These are phyloP conservation scores for Ageneiosus marmoratus DNA, from an alignment of 2,113 vertebrate genomes.

Conservation along the genomic window DNA sequence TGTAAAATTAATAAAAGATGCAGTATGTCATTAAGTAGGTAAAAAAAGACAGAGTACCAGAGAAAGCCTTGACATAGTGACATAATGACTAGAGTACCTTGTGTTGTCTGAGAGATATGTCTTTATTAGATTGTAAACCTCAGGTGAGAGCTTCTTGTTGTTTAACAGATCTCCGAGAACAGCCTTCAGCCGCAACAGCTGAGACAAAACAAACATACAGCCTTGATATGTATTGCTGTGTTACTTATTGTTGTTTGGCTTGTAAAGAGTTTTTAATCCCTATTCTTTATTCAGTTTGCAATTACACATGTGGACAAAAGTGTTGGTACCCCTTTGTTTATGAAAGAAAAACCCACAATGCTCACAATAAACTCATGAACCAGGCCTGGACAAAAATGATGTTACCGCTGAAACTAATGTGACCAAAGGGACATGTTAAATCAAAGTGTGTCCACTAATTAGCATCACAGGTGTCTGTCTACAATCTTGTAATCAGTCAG, in stretches of 20 bases:
- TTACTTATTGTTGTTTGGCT: not conserved
- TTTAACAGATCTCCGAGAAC: slow-evolving; percentile 59
- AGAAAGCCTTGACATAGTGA: not conserved
- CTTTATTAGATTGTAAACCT: slow-evolving; percentile 48
- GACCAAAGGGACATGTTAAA: no score
- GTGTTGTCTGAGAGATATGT: slow-evolving; percentile 38
- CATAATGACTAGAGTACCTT: slow-evolving; percentile 44
- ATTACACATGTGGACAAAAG: no score
- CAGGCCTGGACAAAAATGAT: no score
- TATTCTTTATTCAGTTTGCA: not conserved
- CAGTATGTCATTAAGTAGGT: not conserved
- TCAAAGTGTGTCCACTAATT: no score
- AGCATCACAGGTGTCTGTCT: no score
- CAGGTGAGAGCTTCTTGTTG: slow-evolving; percentile 50
- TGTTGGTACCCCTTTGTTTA: no score
- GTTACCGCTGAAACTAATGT: no score
- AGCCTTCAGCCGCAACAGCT: slow-evolving; percentile 66
- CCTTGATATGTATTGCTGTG: not conserved
- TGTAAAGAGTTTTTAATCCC: not conserved
- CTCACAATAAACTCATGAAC: no score
- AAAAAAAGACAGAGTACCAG: not conserved
- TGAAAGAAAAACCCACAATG: no score
- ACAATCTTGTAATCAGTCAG: no score
- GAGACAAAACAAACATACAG: slow-evolving; percentile 16
- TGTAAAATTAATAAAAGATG: not conserved